A percentile compares a stretch with the other conserved stretches of the same genome.
Conservation (phyloP, 2,888 invertebrate genomes). For the Bedellia somnulentella region DNA sequence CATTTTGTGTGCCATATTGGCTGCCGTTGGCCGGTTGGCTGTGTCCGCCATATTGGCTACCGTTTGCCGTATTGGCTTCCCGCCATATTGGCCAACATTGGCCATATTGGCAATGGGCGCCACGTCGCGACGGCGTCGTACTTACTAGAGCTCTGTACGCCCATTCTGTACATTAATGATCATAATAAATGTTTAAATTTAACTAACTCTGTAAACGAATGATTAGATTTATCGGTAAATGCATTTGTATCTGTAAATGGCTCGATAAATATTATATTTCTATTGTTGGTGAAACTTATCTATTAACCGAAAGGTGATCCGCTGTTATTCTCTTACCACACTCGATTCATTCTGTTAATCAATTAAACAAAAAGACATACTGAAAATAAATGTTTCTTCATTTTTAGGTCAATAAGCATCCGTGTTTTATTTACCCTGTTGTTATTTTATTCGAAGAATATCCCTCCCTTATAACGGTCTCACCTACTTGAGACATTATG, state of each 20-base stretch:
- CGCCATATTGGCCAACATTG: not conserved
- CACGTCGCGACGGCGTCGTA: constrained; percentile 1
- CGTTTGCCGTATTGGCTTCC: constrained; percentile 5
- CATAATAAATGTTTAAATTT: constrained; percentile 46
- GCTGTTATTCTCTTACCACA: constrained; percentile 51
- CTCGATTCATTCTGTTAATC: constrained; percentile 60
- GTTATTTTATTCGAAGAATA: no score
- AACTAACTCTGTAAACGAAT: constrained; percentile 53
- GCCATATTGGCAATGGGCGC: not conserved
- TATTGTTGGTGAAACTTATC: constrained; percentile 54
- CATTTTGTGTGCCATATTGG: not conserved
- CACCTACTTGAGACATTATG: no score
- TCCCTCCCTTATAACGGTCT: no score
- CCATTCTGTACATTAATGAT: constrained; percentile 31
- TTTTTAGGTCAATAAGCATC: constrained; percentile 69
- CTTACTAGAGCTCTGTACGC: constrained; percentile 6
- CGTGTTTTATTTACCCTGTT: constrained; percentile 48
- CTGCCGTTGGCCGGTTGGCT: constrained; percentile 19
- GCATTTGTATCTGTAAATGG: constrained; percentile 57
- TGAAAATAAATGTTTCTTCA: constrained; percentile 74
- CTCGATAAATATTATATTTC: constrained; percentile 56
- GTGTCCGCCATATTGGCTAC: constrained; percentile 14
- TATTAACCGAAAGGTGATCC: constrained; percentile 48
- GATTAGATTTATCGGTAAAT: constrained; percentile 54
- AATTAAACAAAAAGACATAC: constrained; percentile 68